A percentile compares a stretch with the other conserved stretches of the same genome.
phyloP scores from a whole-genome alignment of 2,888 invertebrate species.

The Harpagoxenus sublaevis region DNA sequence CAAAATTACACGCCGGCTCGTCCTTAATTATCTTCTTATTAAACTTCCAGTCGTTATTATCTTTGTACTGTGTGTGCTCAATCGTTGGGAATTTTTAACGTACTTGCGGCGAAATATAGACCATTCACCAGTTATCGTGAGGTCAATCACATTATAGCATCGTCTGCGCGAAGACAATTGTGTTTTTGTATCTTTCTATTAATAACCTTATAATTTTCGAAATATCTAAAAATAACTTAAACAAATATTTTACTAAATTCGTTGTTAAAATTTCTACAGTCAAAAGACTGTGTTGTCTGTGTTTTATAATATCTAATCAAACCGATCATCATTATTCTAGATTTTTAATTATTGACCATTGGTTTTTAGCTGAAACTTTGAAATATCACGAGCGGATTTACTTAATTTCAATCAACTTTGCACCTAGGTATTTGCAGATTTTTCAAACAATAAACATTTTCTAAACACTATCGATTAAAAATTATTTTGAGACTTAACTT shows the following conservation, averaged over 20 bases:
- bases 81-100: constrained; percentile 1
- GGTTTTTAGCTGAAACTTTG: neutral
- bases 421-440: neutral
- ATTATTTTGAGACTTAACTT: neutral
- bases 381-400: neutral
- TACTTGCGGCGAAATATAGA: neutral
- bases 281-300: neutral
- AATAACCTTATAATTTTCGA: neutral
- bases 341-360: neutral
- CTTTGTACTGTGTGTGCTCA: constrained; percentile 12
- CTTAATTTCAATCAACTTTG: neutral
- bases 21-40: constrained; percentile 48
- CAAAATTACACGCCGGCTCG: constrained; percentile 44
- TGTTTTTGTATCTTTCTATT: neutral
- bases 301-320: neutral
- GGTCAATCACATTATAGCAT: neutral
- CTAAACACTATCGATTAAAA: neutral
- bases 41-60: constrained; percentile 29
- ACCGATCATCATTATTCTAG: neutral
- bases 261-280: neutral
- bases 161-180: neutral
- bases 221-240: neutral
- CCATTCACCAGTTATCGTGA: neutral
- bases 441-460: neutral
- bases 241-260: neutral